These are phyloP conservation scores for Lepidochitona cinerea DNA, from an alignment of 2,888 invertebrate species.

Conservation along the genomic window DNA sequence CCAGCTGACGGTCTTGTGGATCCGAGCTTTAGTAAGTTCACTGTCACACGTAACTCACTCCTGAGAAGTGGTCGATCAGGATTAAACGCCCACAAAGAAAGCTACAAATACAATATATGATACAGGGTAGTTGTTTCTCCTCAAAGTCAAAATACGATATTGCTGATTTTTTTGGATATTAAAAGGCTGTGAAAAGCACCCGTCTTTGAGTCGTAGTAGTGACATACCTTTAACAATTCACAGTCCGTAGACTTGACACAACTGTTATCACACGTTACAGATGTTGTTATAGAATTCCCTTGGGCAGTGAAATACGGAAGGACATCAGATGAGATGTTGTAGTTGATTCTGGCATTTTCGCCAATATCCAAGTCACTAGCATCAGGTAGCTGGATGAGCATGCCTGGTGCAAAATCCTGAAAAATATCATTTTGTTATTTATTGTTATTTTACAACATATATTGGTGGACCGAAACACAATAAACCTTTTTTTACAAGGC, in stretches of 20 bases:
- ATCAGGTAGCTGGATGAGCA: not conserved
- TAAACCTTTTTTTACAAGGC: too few species aligned
- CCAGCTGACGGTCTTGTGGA: not conserved
- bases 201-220: too few species aligned
- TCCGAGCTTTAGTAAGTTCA: not conserved
- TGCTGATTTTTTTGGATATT: too few species aligned
- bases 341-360: not conserved
- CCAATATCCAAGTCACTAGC: not conserved
- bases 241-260: not conserved
- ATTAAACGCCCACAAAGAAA: not conserved
- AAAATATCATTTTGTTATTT: too few species aligned
- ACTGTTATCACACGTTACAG: not conserved
- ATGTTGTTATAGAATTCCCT: not conserved
- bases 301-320: not conserved
- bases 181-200: too few species aligned
- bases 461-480: too few species aligned
- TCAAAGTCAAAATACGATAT: too few species aligned
- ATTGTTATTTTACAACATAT: too few species aligned
- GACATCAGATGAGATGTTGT: not conserved
- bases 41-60: not conserved
- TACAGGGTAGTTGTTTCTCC: too few species aligned
- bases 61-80: not conserved
- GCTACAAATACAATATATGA: too few species aligned
- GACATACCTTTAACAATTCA: not conserved
- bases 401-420: not conserved